Base-by-base conservation (phyloP, 2,113 vertebrate species). In the Xyrauchen texanus region DNA sequence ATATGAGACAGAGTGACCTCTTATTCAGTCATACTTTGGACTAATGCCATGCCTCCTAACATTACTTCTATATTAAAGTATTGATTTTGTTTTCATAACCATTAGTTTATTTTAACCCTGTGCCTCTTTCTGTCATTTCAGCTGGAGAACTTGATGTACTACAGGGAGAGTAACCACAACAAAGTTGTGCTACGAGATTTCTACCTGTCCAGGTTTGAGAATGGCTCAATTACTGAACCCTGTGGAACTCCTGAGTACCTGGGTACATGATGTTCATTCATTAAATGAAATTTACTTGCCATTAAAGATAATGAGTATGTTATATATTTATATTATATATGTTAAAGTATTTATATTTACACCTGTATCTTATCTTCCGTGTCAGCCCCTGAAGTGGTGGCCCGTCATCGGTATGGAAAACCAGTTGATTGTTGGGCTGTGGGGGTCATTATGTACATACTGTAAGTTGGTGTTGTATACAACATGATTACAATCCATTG, bases 111-210 rank as follows among this genome's bases (percentile, higher is more conserved):
- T 34, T 64, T 1, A 81, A 6, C 10, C 6, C 68, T 8, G 6
- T 57, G 21, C 8, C 5, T 78, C 75, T 74, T 83, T 34, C 21
- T 0, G 83, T 45, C 63, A 42, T 71, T 78, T 52, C 77, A 95
- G 94, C 90, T 95, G 86, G 94, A 95, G 90, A 95, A 95, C 83
- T 81, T 95, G 67, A 94, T 95, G 93, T 95, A 95, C 86, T 94
- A 95, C 88, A 95, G 91, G 83, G 93, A 94, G 80, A 93, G 93
- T 84, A 95, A 94, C 87, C 94, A 94, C 80, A 94, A 94, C 71
- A 95, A 95, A 88, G 94, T 95, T 1, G 93, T 95, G 44, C 85
- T 95, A 78, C 90, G 94, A 67, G 94, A 95, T 84, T 95, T 95
- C 88, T 94, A 95, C 86, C 86, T 95, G 63, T 94, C 94, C 58